These are phyloP conservation scores for Liopterus haemorrhoidalis DNA, from an alignment of 2,888 invertebrate species.

Conservation along the genomic window DNA sequence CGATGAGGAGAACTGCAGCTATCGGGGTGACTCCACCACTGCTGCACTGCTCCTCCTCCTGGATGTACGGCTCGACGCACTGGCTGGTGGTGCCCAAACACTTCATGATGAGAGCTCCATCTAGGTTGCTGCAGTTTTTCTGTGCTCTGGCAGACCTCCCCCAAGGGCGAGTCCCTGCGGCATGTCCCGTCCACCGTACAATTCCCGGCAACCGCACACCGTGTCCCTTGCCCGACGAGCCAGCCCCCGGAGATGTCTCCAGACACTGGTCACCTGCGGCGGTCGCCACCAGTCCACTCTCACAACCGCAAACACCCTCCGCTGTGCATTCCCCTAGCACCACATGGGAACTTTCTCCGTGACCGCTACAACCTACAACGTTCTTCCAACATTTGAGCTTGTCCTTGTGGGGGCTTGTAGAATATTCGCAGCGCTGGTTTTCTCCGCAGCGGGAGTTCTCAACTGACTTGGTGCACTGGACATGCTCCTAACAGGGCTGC, in stretches of 20 bases:
- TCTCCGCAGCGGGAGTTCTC: conserved; percentile 33
- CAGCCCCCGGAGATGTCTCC: conserved; percentile 29
- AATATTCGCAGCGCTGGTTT: conserved; percentile 36
- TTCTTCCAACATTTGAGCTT: conserved; percentile 15
- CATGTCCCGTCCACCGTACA: too few relatives aligned
- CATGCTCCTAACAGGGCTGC: conserved; percentile 34
- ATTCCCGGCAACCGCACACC: conserved; percentile 36
- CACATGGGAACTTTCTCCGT: conserved; percentile 35
- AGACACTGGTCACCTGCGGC: conserved; percentile 36
- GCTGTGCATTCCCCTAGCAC: conserved; percentile 32
- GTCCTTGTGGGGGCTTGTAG: conserved; percentile 32
- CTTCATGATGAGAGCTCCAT: conserved; percentile 29
- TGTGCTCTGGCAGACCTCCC: conserved; percentile 33
- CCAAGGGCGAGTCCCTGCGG: too few relatives aligned
- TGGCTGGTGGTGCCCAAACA: conserved; percentile 34
- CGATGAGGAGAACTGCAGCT: too few relatives aligned
- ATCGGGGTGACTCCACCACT: too few relatives aligned
- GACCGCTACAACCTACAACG: conserved; percentile 29
- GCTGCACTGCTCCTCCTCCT: conserved; percentile 33
- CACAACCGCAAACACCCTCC: conserved; percentile 35
- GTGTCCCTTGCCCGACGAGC: conserved; percentile 34
- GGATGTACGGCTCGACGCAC: conserved; percentile 31
- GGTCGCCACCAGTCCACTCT: conserved; percentile 29
- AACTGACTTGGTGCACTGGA: conserved; percentile 34
- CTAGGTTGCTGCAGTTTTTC: conserved; percentile 28